Conservation (phyloP, 2,888 invertebrate species). For the Petrolisthes manimaculis region DNA sequence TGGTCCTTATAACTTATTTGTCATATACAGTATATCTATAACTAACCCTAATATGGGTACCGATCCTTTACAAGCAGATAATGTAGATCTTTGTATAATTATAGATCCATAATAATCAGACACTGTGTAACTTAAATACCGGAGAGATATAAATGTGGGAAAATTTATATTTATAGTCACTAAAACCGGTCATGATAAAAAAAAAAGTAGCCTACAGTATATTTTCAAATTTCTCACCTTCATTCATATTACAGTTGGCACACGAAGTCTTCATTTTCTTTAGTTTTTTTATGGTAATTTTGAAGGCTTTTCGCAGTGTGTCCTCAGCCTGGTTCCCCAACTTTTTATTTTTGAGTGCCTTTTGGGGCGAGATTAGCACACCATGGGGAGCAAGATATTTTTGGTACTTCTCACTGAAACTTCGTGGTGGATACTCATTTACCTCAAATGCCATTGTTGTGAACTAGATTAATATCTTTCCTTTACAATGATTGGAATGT, state of each 20-base stretch:
- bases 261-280: conserved; percentile 42
- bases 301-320: conserved; percentile 55
- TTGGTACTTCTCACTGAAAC: conserved; percentile 53
- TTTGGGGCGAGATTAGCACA: conserved; percentile 35
- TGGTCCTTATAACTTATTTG: no score
- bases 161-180: no score
- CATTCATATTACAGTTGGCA: conserved; percentile 46
- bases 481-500: not conserved
- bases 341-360: conserved; percentile 57
- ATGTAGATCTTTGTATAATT: no score
- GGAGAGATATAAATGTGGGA: no score
- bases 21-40: no score
- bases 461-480: not conserved
- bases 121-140: no score
- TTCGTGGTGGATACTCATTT: conserved; percentile 49
- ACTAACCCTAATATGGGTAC: no score
- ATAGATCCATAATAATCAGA: no score
- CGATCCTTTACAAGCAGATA: no score
- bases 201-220: no score
- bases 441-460: conserved; percentile 54
- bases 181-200: no score
- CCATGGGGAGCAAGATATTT: conserved; percentile 55
- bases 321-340: conserved; percentile 42
- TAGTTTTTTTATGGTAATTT: conserved; percentile 53
- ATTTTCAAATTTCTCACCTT: conserved; percentile 27